Evolutionary conservation across 2,113 vertebrate genomes (phyloP).

Genomic region (Crotalus horridus): DNA sequence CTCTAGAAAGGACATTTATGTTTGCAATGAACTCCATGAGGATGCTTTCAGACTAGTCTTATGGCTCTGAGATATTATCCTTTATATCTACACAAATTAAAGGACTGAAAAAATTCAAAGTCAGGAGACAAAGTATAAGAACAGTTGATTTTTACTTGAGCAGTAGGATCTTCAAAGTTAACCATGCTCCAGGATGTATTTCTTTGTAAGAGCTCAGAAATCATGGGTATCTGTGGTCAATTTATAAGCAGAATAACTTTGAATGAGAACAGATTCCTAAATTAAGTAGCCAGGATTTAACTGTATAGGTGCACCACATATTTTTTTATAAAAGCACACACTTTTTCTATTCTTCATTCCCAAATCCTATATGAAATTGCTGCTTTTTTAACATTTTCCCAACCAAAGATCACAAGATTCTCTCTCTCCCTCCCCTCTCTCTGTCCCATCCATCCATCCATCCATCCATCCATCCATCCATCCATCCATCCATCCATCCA

Average conservation of each 20-base stretch:
- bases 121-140: background rate
- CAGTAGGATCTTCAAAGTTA: background rate
- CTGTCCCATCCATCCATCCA: background rate
- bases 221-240: background rate
- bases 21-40: background rate
- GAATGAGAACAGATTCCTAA: background rate
- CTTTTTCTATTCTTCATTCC: background rate
- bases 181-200: background rate
- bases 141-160: background rate
- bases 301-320: background rate
- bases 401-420: background rate
- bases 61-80: background rate
- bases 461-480: background rate
- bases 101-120: background rate
- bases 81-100: background rate
- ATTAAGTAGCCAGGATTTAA: background rate
- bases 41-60: background rate
- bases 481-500: background rate
- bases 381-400: background rate
- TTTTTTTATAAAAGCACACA: background rate
- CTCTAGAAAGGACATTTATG: background rate
- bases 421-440: fast-evolving
- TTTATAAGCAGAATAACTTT: background rate
- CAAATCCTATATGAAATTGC: background rate
- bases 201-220: background rate